Base-by-base conservation (phyloP, 2,113 vertebrate genomes). In the Arothron firmamentum region DNA sequence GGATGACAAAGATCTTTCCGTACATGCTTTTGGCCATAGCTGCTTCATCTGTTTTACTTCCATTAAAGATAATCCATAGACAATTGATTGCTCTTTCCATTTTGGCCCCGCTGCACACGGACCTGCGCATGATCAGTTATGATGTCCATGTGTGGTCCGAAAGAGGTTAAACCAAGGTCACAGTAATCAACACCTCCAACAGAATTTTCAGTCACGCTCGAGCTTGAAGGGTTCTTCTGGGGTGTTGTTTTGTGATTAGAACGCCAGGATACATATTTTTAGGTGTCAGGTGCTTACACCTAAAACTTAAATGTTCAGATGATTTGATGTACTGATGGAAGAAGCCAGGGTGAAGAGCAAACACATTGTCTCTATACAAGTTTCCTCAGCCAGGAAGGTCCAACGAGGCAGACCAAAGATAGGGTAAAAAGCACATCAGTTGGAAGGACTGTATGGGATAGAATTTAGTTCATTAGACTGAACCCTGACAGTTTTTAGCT, bases 11-110 rank as follows among this genome's bases (percentile, higher is more conserved):
- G 65, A 56, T 55, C 61, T 69, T 61, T 77, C 62, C 2, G 6
- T 2, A 19, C 25, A 46, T 48, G 61, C 57, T 55, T 71, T 71
- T 56, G 46, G 60, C 34, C 19, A 2, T 3, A 9, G 34, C 52
- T 16, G 3, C 57, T 77, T 68, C 17, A 73, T 65, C 77, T 60
- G 48, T 49, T 65, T 71, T n/a, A n/a, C 51, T 15, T 64, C 56
- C 61, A 70, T 85, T 71, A 75, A 52, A 78, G 73, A 59, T 66
- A 64, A 82, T 87, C 79, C 60, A 85, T 85, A 55, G 11, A 51
- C 25, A 47, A 81, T 72, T 70, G 79, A 83, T 68, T 6, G 21
- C 50, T 17, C 16, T 54, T 56, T 48, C 21, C 68, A 70, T 70
- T 75, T 75, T 61, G 51, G 38, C 28, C 19, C 63, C 52, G 52